Base-by-base conservation (phyloP, 2,797 vertebrate genomes). In the Helarctos malayanus region DNA sequence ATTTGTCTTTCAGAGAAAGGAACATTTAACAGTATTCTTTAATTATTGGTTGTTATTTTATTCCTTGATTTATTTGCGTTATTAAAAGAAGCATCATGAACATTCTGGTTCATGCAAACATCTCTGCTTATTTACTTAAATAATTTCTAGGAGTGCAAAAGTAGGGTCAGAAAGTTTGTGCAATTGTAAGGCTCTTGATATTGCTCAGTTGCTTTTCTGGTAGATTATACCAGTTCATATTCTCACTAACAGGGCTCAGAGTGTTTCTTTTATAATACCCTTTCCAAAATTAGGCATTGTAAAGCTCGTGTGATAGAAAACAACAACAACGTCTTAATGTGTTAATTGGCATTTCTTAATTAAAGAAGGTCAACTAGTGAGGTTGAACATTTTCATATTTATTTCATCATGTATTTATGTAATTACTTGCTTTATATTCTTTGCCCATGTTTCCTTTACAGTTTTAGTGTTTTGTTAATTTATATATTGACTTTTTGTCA, bases 321-420 rank as follows among this genome's bases (percentile, higher is more conserved):
- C 29, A 81, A 27, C 56, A 84, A 65, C 23, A 88, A 76, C 57
- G 52, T 95, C 80, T 93, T 97, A 91, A 71, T 86, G 85, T 97
- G 96, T 96, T 97, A 94, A 95, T 96, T 97, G 95, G 69, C 79
- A 95, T 93, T 97, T 97, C 79, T 96, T 97, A 97, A 97, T 96
- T 97, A 97, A 94, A 96, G 63, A 94, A 94, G 89, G 69, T 96
- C 95, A 97, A 2, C 25, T 90, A 94, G 61, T 75, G 47, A 96
- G 82, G 49, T 59, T 95, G 89, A 87, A 93, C 32, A 88, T 87
- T 97, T 93, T 89, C 47, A 32, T 97, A 75, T 95, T 96, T 97
- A 94, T 97, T 90, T 97, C 38, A 94, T 71, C 56, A 81, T 91
- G 54, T 91, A 79, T 96, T 96, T 93, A 91, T 52, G 89, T 97